Conservation (phyloP, 2,113 vertebrate genomes). For the Herpailurus yagouaroundi region DNA sequence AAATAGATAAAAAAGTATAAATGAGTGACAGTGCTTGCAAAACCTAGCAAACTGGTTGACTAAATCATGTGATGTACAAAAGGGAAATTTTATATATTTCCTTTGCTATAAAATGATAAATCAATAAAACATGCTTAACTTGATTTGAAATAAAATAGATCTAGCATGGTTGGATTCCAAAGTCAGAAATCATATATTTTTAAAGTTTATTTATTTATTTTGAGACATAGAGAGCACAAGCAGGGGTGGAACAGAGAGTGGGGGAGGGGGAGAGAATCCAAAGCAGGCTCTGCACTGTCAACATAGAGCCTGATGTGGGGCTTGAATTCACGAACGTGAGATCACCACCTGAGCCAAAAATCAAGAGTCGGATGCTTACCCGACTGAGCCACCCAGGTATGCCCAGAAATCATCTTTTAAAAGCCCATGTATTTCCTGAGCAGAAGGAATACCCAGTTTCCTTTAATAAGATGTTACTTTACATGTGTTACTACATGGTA, state of each 20-base stretch:
- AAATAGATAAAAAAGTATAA: not conserved
- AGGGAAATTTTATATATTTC: constrained; percentile 18
- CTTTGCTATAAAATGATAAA: constrained; percentile 16
- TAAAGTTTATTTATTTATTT: too few species aligned
- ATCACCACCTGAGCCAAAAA: too few species aligned
- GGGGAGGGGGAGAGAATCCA: too few species aligned
- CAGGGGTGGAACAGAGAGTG: too few species aligned
- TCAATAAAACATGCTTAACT: not conserved
- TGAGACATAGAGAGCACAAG: too few species aligned
- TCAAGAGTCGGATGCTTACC: too few species aligned
- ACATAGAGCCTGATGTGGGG: too few species aligned
- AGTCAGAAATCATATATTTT: not conserved
- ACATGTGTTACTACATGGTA: not conserved
- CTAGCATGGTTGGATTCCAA: not conserved
- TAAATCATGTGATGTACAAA: not conserved
- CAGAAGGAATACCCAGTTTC: not conserved
- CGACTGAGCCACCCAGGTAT: too few species aligned
- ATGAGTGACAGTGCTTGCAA: not conserved
- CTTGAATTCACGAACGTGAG: too few species aligned
- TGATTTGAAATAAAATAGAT: constrained; percentile 32
- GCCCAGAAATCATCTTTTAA: constrained; percentile 1
- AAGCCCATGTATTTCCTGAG: constrained; percentile 16
- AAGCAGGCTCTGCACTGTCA: too few species aligned
- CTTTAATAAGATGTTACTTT: not conserved
- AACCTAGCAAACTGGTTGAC: not conserved